These are phyloP conservation scores for Oreohelix idahoensis DNA, from an alignment of 1,140 invertebrate species.

Conservation along the genomic window DNA sequence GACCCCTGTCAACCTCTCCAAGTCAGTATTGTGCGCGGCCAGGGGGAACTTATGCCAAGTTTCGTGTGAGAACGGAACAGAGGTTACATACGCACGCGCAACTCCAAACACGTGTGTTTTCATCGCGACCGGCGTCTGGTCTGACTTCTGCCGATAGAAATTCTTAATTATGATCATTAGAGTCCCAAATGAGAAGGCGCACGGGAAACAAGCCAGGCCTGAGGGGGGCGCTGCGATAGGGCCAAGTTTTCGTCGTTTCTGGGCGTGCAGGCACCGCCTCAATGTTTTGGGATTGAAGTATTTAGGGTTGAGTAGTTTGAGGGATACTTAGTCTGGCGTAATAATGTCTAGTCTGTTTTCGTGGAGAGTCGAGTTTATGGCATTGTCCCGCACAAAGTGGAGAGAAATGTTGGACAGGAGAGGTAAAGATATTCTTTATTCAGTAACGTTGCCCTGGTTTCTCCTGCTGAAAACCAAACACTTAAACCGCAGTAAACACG, in stretches of 20 bases:
- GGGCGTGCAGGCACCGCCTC: background rate
- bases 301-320: background rate
- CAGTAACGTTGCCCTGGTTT: no score
- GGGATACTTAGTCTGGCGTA: background rate
- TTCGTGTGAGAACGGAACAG: constrained; percentile 26
- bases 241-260: background rate
- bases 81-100: constrained; percentile 16
- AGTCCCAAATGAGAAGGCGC: constrained; percentile 8
- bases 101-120: constrained; percentile 18
- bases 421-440: no score
- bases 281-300: background rate
- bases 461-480: no score
- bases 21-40: no score
- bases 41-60: background rate
- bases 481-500: no score
- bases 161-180: constrained; percentile 27
- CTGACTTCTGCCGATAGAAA: constrained; percentile 9
- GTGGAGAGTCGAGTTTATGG: background rate
- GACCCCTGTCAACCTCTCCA: background rate
- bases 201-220: background rate
- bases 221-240: background rate
- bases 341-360: background rate
- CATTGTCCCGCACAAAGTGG: no score
- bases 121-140: background rate
- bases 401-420: no score